phyloP scores from a whole-genome alignment of 2,113 vertebrate species.

The Hemiscyllium ocellatum region DNA sequence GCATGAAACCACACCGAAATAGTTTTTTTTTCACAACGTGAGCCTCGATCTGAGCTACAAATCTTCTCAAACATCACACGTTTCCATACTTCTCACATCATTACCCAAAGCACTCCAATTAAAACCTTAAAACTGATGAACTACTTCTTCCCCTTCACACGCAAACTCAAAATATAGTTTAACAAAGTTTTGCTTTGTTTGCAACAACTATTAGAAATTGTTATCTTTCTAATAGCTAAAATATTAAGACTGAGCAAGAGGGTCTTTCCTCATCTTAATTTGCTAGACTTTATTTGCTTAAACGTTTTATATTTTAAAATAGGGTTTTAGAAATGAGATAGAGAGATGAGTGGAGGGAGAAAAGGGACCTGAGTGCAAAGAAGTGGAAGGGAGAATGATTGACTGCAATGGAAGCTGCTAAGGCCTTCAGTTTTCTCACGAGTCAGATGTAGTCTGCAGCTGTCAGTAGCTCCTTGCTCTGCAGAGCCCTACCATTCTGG shows the following conservation, averaged over 20 bases:
- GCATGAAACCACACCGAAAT: too few relatives aligned
- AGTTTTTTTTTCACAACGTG: too few relatives aligned
- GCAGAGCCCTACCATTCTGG: not conserved
- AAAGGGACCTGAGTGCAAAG: not conserved
- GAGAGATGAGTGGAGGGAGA: not conserved
- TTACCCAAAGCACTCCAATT: too few relatives aligned
- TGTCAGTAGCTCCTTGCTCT: not conserved
- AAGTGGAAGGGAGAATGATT: not conserved
- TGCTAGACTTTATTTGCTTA: not conserved
- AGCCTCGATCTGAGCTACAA: too few relatives aligned
- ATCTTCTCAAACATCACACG: too few relatives aligned
- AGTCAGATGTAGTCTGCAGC: not conserved
- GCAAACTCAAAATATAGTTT: too few relatives aligned
- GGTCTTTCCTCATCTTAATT: not conserved
- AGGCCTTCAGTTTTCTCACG: not conserved
- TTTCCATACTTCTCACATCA: too few relatives aligned
- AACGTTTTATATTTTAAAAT: not conserved
- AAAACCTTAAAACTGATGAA: too few relatives aligned
- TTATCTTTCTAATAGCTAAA: not conserved
- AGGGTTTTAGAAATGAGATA: not conserved
- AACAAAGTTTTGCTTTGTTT: too few relatives aligned
- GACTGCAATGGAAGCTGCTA: not conserved
- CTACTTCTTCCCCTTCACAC: too few relatives aligned
- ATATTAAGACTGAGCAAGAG: not conserved
- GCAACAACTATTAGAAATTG: not conserved